Evolutionary conservation across 2,888 invertebrate genomes (phyloP).

Genomic region (Epinotia bilunana): DNA sequence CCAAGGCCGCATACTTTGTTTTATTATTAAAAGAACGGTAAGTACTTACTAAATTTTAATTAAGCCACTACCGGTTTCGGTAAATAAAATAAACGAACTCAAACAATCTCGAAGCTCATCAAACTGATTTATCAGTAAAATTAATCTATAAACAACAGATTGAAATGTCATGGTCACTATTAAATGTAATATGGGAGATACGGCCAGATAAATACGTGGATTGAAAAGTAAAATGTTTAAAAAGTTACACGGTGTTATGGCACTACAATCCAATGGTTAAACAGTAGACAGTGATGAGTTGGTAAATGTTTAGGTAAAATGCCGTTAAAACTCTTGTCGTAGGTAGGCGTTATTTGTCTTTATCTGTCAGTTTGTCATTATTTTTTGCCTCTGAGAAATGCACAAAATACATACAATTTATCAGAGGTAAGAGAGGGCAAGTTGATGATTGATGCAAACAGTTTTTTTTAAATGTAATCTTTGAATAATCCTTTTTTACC

Average conservation of each 20-base stretch:
- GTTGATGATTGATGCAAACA: too few species aligned
- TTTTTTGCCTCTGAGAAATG: too few species aligned
- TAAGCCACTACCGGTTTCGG: slow-evolving; percentile 32
- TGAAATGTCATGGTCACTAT: slow-evolving; percentile 53
- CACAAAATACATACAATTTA: too few species aligned
- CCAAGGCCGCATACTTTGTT: not conserved
- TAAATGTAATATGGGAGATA: slow-evolving; percentile 46
- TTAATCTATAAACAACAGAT: slow-evolving; percentile 53
- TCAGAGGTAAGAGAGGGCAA: too few species aligned
- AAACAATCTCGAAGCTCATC: slow-evolving; percentile 46
- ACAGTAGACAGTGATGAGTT: not conserved
- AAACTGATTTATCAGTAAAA: slow-evolving; percentile 49
- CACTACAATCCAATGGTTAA: not conserved
- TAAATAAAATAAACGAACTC: slow-evolving; percentile 39
- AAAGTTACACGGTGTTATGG: not conserved
- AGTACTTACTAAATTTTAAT: slow-evolving; percentile 20
- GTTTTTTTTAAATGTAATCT: too few species aligned
- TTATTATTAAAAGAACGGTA: slow-evolving; percentile 4
- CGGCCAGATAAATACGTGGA: slow-evolving; percentile 27
- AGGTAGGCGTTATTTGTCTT: too few species aligned
- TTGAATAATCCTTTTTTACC: too few species aligned
- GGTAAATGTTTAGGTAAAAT: too few species aligned
- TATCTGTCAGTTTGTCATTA: too few species aligned
- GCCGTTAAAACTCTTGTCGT: too few species aligned
- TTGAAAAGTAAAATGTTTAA: slow-evolving; percentile 34